Evolutionary conservation across 1,140 invertebrate genomes (phyloP).

Genomic region (Catajapyx aquilonaris): DNA sequence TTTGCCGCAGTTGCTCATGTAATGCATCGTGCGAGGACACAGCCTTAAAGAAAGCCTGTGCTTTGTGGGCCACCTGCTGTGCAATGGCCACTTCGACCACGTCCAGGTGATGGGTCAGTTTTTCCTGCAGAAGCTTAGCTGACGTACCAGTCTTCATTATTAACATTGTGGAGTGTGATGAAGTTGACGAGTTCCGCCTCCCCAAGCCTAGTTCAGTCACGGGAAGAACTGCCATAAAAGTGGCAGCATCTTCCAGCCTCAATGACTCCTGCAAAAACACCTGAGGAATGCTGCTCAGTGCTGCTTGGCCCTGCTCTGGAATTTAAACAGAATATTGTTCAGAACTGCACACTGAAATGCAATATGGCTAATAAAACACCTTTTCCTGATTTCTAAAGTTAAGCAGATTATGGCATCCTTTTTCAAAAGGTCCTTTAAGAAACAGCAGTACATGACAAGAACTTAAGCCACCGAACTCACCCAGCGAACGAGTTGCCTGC

Average conservation of each 20-base stretch:
- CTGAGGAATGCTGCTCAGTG: not conserved
- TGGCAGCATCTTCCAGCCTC: not conserved
- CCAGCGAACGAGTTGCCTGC: slow-evolving; percentile 22
- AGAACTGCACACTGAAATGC: no score
- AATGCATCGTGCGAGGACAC: slow-evolving; percentile 90
- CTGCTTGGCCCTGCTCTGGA: no score
- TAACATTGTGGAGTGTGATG: no score
- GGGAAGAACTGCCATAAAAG: not conserved
- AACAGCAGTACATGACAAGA: no score
- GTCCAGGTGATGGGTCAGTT: slow-evolving; percentile 63
- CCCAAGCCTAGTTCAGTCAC: no score
- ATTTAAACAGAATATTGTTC: no score
- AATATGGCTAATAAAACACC: no score
- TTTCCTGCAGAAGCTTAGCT: slow-evolving; percentile 1
- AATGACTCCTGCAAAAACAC: not conserved
- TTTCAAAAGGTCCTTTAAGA: no score
- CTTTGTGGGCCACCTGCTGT: slow-evolving; percentile 85
- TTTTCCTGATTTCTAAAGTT: no score
- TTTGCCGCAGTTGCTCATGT: slow-evolving; percentile 68
- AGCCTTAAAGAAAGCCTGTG: slow-evolving; percentile 87
- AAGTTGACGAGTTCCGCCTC: no score
- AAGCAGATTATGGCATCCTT: no score
- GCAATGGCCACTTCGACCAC: slow-evolving; percentile 89
- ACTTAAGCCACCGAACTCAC: slow-evolving; percentile 13
- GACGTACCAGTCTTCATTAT: no score